Evolutionary conservation across 1,140 invertebrate species (phyloP).

Genomic region (Drosophila insularis): DNA sequence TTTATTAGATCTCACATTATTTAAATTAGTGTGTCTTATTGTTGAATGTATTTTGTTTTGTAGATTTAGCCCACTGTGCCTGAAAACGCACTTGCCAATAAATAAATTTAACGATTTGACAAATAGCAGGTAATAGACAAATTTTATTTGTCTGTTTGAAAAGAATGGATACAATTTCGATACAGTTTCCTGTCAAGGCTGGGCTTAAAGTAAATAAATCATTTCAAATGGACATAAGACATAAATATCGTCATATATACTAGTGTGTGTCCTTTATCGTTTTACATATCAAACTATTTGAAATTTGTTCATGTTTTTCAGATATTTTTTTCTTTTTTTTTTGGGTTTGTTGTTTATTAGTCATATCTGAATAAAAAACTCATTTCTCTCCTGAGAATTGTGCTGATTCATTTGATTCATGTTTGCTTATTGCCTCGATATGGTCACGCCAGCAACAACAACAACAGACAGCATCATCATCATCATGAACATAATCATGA

Average conservation of each 20-base stretch:
- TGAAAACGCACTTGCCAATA: constrained; percentile 55
- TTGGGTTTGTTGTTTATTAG: constrained; percentile 38
- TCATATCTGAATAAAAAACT: constrained; percentile 8
- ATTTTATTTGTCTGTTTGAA: constrained; percentile 37
- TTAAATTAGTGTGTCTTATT: too few relatives aligned
- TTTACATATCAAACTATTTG: constrained; percentile 22
- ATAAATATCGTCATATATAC: constrained; percentile 33
- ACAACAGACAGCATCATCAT: constrained; percentile 19
- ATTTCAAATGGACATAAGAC: constrained; percentile 42
- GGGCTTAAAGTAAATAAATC: constrained; percentile 55
- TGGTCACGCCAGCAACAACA: constrained; percentile 56
- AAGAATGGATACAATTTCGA: constrained; percentile 39
- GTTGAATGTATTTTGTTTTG: background rate
- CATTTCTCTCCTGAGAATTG: constrained; percentile 41
- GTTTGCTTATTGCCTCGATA: constrained; percentile 57
- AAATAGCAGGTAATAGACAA: constrained; percentile 69
- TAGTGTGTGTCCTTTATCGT: constrained; percentile 24
- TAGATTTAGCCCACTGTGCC: background rate
- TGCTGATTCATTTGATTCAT: constrained; percentile 30
- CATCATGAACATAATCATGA: constrained; percentile 33
- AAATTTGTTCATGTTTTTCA: constrained; percentile 4
- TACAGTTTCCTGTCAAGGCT: constrained; percentile 56
- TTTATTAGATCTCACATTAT: too few relatives aligned
- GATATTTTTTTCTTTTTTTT: background rate
- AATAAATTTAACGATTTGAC: constrained; percentile 63